Evolutionary conservation across 2,113 vertebrate genomes (phyloP).

Genomic region (Paralichthys olivaceus): DNA sequence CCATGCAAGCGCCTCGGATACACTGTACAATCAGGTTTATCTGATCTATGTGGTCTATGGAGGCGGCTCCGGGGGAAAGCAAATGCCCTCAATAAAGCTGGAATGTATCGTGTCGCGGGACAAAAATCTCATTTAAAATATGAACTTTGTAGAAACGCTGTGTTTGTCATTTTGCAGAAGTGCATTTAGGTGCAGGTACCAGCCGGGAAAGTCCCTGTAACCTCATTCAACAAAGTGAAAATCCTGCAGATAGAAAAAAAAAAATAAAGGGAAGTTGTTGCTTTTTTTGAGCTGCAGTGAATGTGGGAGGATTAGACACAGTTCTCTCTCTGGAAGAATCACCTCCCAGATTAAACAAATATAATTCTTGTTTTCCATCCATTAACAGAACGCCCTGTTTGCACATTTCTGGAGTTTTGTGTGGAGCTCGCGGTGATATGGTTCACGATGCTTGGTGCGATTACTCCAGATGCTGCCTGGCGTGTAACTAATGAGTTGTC

Average conservation of each 20-base stretch:
- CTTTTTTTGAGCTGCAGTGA: not conserved
- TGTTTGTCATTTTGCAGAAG: conserved; percentile 7
- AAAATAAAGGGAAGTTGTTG: not conserved
- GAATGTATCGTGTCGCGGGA: not conserved
- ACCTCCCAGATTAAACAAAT: no score
- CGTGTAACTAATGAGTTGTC: conserved; percentile 71
- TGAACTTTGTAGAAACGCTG: conserved; percentile 12
- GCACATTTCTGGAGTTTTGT: not conserved
- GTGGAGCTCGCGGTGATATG: conserved; percentile 37
- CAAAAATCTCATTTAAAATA: conserved; percentile 38
- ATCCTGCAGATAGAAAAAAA: not conserved
- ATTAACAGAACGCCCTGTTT: not conserved
- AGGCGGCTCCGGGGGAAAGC: conserved; percentile 7
- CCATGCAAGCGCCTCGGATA: conserved; percentile 16
- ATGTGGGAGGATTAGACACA: no score
- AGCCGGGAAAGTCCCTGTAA: not conserved
- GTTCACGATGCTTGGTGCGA: conserved; percentile 45
- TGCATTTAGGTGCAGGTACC: conserved; percentile 7
- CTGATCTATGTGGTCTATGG: conserved; percentile 1
- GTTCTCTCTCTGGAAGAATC: no score
- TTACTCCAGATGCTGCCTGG: conserved; percentile 69
- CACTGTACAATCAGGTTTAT: conserved; percentile 44
- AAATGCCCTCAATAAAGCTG: conserved; percentile 22
- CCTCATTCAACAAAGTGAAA: not conserved
- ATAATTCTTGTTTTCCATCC: not conserved